Conservation (phyloP, 2,113 vertebrate species). For the Cavia porcellus region DNA sequence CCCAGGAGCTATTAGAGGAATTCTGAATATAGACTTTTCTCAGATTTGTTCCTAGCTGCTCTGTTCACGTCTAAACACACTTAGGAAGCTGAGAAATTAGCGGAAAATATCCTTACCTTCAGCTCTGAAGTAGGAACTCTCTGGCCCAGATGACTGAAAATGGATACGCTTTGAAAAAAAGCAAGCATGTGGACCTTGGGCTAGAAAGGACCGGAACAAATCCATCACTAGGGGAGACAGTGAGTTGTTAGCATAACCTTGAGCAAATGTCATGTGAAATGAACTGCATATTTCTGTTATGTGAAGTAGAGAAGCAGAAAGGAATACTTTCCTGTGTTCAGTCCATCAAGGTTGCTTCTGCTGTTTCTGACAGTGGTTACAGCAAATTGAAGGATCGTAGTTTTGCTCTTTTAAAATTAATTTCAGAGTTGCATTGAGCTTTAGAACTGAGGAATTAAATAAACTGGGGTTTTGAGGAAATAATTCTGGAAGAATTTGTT, state of each 20-base stretch:
- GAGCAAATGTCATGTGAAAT: conserved; percentile 78
- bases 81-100: conserved; percentile 65
- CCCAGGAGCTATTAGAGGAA: not conserved
- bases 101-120: conserved; percentile 85
- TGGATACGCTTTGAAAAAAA: conserved; percentile 78
- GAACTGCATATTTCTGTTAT: conserved; percentile 69
- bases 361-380: not conserved
- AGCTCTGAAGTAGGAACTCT: conserved; percentile 71
- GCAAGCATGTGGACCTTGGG: conserved; percentile 80
- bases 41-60: not conserved
- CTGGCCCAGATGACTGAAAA: conserved; percentile 51
- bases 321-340: not conserved
- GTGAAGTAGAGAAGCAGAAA: conserved; percentile 38
- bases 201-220: conserved; percentile 80
- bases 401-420: not conserved
- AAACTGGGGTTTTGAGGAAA: conserved; percentile 25
- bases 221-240: conserved; percentile 85
- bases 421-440: conserved; percentile 15
- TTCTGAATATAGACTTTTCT: not conserved
- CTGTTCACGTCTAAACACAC: not conserved
- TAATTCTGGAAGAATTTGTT: conserved; percentile 44
- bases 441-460: conserved; percentile 10
- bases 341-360: conserved; percentile 1
- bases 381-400: not conserved
- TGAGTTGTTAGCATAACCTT: conserved; percentile 85